These are phyloP conservation scores for Patagioenas fasciata DNA, from an alignment of 2,113 vertebrate genomes.

Conservation along the genomic window DNA sequence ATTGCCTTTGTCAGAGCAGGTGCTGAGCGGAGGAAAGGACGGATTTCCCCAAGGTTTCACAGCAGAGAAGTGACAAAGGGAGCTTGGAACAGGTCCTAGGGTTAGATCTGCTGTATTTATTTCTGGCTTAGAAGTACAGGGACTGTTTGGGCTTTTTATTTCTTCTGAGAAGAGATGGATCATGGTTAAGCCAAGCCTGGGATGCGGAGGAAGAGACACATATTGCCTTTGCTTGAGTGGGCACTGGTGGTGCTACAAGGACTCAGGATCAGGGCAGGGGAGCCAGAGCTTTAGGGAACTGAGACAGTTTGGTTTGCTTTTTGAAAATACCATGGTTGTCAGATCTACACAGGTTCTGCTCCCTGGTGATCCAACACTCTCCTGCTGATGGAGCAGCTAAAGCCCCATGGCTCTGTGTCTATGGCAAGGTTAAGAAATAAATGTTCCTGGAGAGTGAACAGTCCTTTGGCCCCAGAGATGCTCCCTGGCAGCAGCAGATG, in stretches of 20 bases:
- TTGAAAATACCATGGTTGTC: background rate
- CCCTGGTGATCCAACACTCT: background rate
- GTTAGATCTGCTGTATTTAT: background rate
- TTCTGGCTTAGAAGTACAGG: background rate
- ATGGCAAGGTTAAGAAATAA: background rate
- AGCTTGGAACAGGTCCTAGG: background rate
- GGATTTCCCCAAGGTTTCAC: background rate
- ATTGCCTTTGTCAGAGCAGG: background rate
- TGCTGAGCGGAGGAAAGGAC: background rate
- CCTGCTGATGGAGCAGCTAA: background rate
- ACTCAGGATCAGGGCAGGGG: background rate
- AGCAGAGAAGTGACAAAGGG: background rate
- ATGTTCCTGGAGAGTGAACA: background rate
- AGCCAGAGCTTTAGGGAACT: background rate
- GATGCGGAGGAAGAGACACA: background rate
- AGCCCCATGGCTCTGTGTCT: background rate
- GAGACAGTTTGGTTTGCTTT: background rate
- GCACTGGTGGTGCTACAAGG: background rate
- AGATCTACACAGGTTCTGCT: background rate
- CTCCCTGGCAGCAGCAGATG: background rate
- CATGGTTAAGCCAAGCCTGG: background rate
- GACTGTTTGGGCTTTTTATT: background rate
- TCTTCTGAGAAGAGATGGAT: background rate
- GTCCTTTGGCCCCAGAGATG: background rate
- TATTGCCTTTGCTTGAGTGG: background rate